Conservation (phyloP, 2,888 invertebrate species). For the Leptarthrus brevirostris region DNA sequence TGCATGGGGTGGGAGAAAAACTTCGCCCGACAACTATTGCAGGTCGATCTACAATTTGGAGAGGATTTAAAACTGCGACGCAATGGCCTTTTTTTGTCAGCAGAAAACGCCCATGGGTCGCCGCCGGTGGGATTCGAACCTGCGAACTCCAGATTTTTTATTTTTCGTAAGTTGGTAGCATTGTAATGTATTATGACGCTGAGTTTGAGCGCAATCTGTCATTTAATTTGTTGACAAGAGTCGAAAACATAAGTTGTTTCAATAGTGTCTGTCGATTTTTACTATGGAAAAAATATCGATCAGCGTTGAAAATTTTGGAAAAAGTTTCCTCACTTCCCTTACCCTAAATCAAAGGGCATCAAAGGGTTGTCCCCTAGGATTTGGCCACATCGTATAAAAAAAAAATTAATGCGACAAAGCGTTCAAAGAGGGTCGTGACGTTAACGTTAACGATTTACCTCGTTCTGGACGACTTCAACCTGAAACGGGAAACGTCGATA, state of each 20-base stretch:
- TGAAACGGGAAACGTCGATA: background rate
- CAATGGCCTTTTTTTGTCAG: too few species aligned
- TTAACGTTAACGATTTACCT: conserved; percentile 19
- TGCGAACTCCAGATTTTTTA: too few species aligned
- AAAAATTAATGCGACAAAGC: conserved; percentile 4
- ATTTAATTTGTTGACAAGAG: conserved; percentile 38
- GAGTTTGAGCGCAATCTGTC: conserved; percentile 26
- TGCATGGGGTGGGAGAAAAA: too few species aligned
- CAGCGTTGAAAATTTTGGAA: background rate
- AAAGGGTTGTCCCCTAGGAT: background rate
- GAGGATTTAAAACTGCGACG: too few species aligned
- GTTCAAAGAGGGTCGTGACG: conserved; percentile 21
- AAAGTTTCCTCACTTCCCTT: background rate
- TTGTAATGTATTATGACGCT: background rate
- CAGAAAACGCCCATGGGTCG: too few species aligned
- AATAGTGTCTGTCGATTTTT: conserved; percentile 1
- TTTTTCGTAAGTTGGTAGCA: background rate
- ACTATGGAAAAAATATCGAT: conserved; percentile 29
- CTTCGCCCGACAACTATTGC: too few species aligned
- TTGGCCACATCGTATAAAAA: background rate
- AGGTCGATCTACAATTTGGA: too few species aligned
- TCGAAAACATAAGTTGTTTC: conserved; percentile 34
- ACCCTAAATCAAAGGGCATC: background rate
- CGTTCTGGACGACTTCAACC: background rate
- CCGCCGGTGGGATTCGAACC: too few species aligned